Percentiles rank a stretch among this genome's conserved stretches.
These are phyloP conservation scores for Drosophila micromelanica DNA, from an alignment of 1,140 invertebrate genomes.

Conservation along the genomic window DNA sequence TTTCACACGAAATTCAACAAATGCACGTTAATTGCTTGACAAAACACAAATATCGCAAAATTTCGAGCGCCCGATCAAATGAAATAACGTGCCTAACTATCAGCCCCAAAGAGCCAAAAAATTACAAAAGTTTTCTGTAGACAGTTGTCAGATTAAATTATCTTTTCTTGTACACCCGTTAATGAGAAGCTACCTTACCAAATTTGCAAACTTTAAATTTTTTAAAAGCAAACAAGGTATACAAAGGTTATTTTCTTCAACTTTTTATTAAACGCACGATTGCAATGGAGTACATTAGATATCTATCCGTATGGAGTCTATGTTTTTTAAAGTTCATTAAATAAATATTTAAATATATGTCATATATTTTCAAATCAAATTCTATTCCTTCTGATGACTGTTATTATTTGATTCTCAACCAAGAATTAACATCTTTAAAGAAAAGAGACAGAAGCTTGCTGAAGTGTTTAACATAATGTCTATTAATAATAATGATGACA, in stretches of 20 bases:
- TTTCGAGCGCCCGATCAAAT: slow-evolving; percentile 22
- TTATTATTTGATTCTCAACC: slow-evolving; percentile 1
- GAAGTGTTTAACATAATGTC: slow-evolving; percentile 1
- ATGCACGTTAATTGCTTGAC: slow-evolving; percentile 71
- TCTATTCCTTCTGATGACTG: not conserved
- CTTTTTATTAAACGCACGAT: too few relatives aligned
- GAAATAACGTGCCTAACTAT: slow-evolving; percentile 24
- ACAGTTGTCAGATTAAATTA: slow-evolving; percentile 8
- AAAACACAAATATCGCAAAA: slow-evolving; percentile 55
- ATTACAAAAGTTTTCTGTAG: not conserved
- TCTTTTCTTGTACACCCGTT: too few relatives aligned
- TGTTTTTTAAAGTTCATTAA: not conserved
- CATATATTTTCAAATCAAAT: not conserved
- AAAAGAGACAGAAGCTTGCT: not conserved
- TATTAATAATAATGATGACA: slow-evolving; percentile 38
- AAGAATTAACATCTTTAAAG: slow-evolving; percentile 15
- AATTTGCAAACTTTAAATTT: too few relatives aligned
- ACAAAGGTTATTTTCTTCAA: too few relatives aligned
- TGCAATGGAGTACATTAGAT: too few relatives aligned
- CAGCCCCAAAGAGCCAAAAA: not conserved
- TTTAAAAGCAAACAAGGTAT: too few relatives aligned
- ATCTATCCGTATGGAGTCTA: too few relatives aligned
- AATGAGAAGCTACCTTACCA: too few relatives aligned
- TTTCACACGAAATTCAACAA: slow-evolving; percentile 76
- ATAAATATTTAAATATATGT: not conserved